Base-by-base conservation (phyloP, 2,888 invertebrate species). In the Caenorhabditis afra region DNA sequence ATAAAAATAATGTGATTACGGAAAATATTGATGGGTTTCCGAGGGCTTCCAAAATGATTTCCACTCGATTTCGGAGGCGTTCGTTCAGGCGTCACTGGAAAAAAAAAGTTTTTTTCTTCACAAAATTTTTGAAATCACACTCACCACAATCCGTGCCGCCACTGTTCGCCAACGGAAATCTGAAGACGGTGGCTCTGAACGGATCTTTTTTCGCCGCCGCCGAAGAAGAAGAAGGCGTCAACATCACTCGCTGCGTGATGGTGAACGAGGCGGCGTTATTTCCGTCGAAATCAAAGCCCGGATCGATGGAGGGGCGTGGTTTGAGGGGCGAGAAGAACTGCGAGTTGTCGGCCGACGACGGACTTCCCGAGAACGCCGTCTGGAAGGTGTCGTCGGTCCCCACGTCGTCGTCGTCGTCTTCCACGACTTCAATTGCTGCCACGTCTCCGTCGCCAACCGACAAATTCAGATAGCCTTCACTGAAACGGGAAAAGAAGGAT, bases 311-410 rank as follows among this genome's bases (percentile, higher is more conserved):
- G 74, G 58, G 41, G 71, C 71, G 50, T 78, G 29, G 18, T 47
- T 66, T 66, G n/a, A 79, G 22, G 5, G 79, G 79, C 18, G 79
- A 79, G 55, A 74, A 79, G 50, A 74, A 79, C 23, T 74, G 37
- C 16, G 79, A 79, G n/a, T 68, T 50, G 35, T 67, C 35, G n/a
- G 52, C 37, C 18, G 64, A 71, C 12, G 73, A 20, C 65, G 18
- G 16, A n/a, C 14, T n/a, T 5, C 4, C 47, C 47, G 47, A 18
- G 64, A 64, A 73, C 7, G 62, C 64, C 41, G 12, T 78, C 67
- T 11, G 11, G n/a, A 41, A 10, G 1, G 35, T 3, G 11, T 74
- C 55, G 29, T 3, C 55, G 44, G 45, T 11, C 18, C 18, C 16
- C 8, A 49, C 29, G 7, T 35, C 47, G 1, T 57, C 73, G 0